These are phyloP conservation scores for Lanius collurio DNA, from an alignment of 2,113 vertebrate species.

Conservation along the genomic window DNA sequence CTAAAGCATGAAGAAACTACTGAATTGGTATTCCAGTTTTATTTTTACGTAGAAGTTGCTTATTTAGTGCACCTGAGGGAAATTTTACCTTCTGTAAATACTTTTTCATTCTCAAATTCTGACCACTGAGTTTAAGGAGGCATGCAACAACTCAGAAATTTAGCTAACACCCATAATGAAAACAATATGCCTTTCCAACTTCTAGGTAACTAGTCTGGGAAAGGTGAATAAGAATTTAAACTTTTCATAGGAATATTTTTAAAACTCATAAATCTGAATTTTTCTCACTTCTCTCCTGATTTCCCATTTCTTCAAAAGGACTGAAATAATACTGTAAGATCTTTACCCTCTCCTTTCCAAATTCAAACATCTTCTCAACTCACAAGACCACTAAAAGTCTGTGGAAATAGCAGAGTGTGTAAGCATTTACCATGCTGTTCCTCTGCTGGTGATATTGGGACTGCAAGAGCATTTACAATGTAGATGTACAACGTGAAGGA, in stretches of 20 bases:
- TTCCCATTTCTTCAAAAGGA: neutral
- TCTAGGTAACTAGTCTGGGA: neutral
- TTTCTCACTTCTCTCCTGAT: neutral
- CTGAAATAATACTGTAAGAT: neutral
- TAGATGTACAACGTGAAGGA: neutral
- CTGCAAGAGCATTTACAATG: neutral
- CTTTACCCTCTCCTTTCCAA: neutral
- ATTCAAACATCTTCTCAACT: neutral
- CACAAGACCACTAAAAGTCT: neutral
- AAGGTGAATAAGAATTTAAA: neutral
- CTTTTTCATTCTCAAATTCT: neutral
- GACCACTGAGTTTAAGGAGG: neutral
- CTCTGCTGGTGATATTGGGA: neutral
- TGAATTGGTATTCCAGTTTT: neutral
- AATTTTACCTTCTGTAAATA: neutral
- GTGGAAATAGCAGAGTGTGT: neutral
- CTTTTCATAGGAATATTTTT: neutral
- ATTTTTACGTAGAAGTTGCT: neutral
- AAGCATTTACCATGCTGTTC: neutral
- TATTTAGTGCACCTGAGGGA: neutral
- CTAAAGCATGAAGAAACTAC: neutral
- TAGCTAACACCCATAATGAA: neutral
- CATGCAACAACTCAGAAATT: neutral
- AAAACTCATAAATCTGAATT: neutral
- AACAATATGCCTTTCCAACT: neutral